Conservation (phyloP, 1,140 invertebrate species). For the Orius insidiosus region DNA sequence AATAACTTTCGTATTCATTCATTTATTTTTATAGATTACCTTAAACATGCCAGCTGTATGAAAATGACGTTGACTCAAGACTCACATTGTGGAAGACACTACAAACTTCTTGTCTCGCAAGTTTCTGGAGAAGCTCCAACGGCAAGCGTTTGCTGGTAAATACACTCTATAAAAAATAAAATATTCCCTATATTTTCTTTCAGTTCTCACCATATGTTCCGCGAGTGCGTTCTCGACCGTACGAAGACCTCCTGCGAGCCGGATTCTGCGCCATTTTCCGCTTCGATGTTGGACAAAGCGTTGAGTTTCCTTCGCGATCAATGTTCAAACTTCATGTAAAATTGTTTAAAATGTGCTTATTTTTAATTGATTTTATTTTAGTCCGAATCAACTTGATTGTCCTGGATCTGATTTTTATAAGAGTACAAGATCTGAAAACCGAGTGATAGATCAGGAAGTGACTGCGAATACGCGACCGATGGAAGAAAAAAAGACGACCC, state of each 20-base stretch:
- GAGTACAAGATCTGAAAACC: slow-evolving; percentile 17
- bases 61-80: slow-evolving; percentile 37
- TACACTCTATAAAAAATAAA: background rate
- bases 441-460: slow-evolving; percentile 8
- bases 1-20: too few relatives aligned
- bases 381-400: slow-evolving; percentile 33
- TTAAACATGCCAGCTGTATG: slow-evolving; percentile 38
- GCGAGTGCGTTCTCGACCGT: slow-evolving; percentile 35
- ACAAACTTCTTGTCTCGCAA: slow-evolving; percentile 34
- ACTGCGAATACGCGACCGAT: too few relatives aligned
- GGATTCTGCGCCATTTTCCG: slow-evolving; percentile 30
- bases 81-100: slow-evolving; percentile 35
- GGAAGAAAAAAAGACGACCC: too few relatives aligned
- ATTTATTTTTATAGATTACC: slow-evolving; percentile 30
- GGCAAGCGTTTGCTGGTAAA: slow-evolving; percentile 38
- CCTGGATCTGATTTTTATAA: slow-evolving; percentile 21
- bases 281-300: slow-evolving; percentile 37
- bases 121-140: slow-evolving; percentile 35
- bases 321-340: slow-evolving; percentile 39
- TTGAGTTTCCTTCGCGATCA: slow-evolving; percentile 38
- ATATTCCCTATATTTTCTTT: slow-evolving; percentile 18
- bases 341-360: too few relatives aligned
- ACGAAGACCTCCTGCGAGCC: slow-evolving; percentile 32
- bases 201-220: slow-evolving; percentile 38
- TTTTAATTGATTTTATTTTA: slow-evolving; percentile 22